Percentiles rank a stretch among this genome's conserved stretches.
Conservation (phyloP, 2,113 vertebrate genomes). For the Axis porcinus region DNA sequence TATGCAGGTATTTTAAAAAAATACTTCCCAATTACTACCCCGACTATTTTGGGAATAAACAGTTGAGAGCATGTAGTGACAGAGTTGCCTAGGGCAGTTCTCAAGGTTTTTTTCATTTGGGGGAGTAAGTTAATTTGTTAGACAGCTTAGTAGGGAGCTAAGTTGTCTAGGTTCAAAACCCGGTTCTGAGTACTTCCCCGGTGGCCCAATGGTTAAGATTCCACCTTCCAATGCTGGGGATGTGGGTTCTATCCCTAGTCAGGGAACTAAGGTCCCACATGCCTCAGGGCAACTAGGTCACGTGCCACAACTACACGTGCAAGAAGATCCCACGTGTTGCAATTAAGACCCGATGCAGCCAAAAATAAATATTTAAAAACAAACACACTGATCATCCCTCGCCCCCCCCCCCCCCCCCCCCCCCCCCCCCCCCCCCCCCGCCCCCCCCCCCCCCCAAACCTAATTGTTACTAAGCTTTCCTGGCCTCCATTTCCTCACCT, state of each 20-base stretch:
- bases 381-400: background rate
- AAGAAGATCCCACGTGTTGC: background rate
- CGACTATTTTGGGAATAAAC: background rate
- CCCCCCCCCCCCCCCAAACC: background rate
- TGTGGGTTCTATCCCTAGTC: background rate
- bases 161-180: background rate
- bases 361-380: background rate
- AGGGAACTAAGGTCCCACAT: background rate
- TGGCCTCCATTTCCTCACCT: background rate
- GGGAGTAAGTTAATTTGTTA: background rate
- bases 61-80: too few species aligned
- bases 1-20: background rate
- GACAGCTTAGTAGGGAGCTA: background rate
- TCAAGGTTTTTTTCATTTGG: background rate
- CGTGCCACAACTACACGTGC: background rate
- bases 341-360: background rate
- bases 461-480: background rate
- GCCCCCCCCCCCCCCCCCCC: background rate
- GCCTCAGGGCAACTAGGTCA: background rate
- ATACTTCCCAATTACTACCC: background rate
- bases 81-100: background rate
- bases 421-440: too few species aligned
- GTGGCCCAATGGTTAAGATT: background rate
- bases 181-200: background rate
- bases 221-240: background rate